Conservation (phyloP, 2,113 vertebrate genomes). For the Caracal caracal region DNA sequence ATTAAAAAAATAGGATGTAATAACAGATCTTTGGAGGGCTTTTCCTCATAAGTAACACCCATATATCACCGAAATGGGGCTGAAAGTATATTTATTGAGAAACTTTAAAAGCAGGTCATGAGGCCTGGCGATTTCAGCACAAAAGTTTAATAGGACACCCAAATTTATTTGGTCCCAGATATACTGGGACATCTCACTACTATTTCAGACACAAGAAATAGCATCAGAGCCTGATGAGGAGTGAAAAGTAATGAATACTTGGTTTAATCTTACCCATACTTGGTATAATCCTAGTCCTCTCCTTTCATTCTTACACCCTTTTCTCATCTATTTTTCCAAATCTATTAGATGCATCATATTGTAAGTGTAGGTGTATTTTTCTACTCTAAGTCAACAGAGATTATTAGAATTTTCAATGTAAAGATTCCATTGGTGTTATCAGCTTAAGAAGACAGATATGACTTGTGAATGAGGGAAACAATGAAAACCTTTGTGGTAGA, state of each 20-base stretch:
- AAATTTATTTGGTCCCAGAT: not conserved
- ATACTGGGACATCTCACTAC: not conserved
- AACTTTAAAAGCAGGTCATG: not conserved
- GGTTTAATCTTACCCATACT: not conserved
- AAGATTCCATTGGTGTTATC: not conserved
- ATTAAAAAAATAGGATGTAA: not conserved
- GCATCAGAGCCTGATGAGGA: not conserved
- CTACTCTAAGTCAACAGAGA: not conserved
- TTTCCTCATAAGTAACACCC: not conserved
- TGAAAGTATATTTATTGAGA: not conserved
- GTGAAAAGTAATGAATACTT: not conserved
- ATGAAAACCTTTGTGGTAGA: not conserved
- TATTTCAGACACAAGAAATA: not conserved
- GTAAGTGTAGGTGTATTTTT: not conserved
- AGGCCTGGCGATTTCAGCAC: not conserved
- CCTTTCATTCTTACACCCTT: no score
- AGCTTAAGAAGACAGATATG: not conserved
- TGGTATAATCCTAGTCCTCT: not conserved
- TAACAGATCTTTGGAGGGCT: not conserved
- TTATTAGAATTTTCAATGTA: not conserved
- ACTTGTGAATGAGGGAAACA: no score
- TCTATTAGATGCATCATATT: not conserved
- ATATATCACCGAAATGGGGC: no score
- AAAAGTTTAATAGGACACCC: not conserved
- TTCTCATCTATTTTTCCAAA: not conserved